Percentiles rank a stretch among this genome's conserved stretches.
Evolutionary conservation across 2,888 invertebrate species (phyloP).

Genomic region (Chamaedrilus cognettii): DNA sequence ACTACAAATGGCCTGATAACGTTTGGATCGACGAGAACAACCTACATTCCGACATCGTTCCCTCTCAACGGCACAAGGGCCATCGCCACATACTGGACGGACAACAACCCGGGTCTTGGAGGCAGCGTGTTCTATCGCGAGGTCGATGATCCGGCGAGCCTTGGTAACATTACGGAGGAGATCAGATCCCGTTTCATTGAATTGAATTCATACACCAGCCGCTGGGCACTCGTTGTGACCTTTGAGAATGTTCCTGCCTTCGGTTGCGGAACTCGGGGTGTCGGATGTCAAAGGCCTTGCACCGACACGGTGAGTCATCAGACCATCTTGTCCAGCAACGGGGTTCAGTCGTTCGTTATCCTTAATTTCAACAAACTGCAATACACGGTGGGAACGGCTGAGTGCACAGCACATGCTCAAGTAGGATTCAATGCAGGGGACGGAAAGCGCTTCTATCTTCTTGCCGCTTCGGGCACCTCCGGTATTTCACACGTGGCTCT

Average conservation of each 20-base stretch:
- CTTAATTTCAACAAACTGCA: conserved; percentile 16
- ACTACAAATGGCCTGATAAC: conserved; percentile 23
- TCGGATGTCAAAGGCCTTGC: neutral
- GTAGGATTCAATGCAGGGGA: conserved; percentile 26
- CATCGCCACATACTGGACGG: conserved; percentile 21
- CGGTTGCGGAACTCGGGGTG: neutral
- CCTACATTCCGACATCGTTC: conserved; percentile 12
- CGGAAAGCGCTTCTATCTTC: conserved; percentile 17
- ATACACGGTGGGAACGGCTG: neutral
- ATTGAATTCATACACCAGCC: conserved; percentile 5
- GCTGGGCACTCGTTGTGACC: conserved; percentile 16
- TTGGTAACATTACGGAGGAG: conserved; percentile 2
- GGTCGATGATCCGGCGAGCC: conserved; percentile 9
- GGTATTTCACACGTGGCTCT: conserved; percentile 7
- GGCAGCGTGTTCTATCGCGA: conserved; percentile 23
- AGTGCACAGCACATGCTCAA: conserved; percentile 5
- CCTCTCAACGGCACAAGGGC: conserved; percentile 2
- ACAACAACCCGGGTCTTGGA: conserved; percentile 20
- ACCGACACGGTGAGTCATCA: conserved; percentile 13
- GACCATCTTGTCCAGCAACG: conserved; percentile 22
- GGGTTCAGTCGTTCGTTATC: conserved; percentile 20
- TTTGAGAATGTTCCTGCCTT: conserved; percentile 14
- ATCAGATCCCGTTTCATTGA: conserved; percentile 13
- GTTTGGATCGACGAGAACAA: conserved; percentile 16
- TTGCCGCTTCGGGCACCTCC: conserved; percentile 3